Percentiles rank a stretch among this genome's conserved stretches.
Conservation (phyloP, 2,113 vertebrate species). For the Callithrix jacchus region DNA sequence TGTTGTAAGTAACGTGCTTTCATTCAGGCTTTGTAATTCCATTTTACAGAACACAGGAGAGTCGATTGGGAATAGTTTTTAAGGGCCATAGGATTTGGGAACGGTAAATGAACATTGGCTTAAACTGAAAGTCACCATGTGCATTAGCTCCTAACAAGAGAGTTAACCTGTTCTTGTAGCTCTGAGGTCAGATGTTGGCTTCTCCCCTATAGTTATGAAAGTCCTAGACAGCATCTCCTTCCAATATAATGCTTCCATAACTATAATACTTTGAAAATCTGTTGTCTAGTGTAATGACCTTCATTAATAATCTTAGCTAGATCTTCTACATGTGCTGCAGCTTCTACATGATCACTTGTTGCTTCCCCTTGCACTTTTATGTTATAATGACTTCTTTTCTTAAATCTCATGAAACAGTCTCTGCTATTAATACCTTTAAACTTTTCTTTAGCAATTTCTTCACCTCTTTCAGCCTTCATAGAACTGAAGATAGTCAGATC, state of each 20-base stretch:
- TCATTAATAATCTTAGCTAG: neutral
- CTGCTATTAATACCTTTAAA: neutral
- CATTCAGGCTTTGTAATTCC: neutral
- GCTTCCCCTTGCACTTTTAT: neutral
- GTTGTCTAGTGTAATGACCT: neutral
- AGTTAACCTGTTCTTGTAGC: neutral
- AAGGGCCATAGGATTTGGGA: neutral
- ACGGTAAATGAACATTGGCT: neutral
- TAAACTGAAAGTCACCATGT: neutral
- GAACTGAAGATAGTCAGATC: neutral
- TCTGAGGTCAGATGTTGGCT: neutral
- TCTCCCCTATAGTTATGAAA: neutral
- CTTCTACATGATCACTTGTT: neutral
- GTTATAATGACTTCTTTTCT: neutral
- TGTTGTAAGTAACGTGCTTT: neutral
- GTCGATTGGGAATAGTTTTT: neutral
- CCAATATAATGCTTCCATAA: neutral
- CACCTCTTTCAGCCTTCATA: neutral
- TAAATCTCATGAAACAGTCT: neutral
- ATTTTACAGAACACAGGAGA: neutral
- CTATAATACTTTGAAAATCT: neutral
- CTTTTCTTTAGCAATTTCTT: neutral
- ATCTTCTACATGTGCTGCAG: neutral
- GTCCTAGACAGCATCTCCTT: neutral
- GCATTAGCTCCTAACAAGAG: neutral